Base-by-base conservation (phyloP, 2,113 vertebrate species). In the Leptobrachium leishanense region DNA sequence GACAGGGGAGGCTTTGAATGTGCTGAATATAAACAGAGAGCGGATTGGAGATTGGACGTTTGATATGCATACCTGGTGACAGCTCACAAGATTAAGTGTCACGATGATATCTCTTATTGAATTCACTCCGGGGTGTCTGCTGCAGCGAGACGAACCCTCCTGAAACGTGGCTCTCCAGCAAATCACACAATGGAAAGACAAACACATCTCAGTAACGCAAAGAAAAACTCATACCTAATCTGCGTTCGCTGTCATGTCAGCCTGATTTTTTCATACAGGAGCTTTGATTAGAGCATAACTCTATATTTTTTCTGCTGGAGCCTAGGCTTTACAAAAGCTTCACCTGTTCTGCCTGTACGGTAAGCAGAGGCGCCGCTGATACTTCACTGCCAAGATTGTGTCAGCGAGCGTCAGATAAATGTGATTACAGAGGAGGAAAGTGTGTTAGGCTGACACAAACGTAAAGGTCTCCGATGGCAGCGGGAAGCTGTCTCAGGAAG, bases 51-150 rank as follows among this genome's bases (percentile, higher is more conserved):
- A 46, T 6, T 20, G 20, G 42, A n/a, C 40, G n/a, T 20, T 20
- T 68, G 78, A 81, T 74, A 20, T 62, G 43, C 65, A 68, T 68
- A 68, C 20, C 20, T 5, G 7, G 64, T 80, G 77, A 80, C 70
- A 74, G 70, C 69, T 13, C 63, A 72, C 65, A 55, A 68, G 71
- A 74, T 68, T 41, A 62, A 44, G 54, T 68, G 64, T 81, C 78
- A 59, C n/a, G 20, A 74, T 79, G 59, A 72, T 55, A 73, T 79
- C 77, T 79, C 62, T 66, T 67, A 79, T 7, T 46, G 77, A 74
- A 57, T 67, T 66, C 50, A 55, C 50, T 55, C 39, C 5, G 2
- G 46, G 62, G 40, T 55, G n/a, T 43, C 64, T 40, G 57, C 20
- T 10, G 31, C 20, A 42, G 31, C 20, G 20, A 13, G 11, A 64